These are phyloP conservation scores for Rhinatrema bivittatum DNA, from an alignment of 2,797 vertebrate genomes.

Conservation along the genomic window DNA sequence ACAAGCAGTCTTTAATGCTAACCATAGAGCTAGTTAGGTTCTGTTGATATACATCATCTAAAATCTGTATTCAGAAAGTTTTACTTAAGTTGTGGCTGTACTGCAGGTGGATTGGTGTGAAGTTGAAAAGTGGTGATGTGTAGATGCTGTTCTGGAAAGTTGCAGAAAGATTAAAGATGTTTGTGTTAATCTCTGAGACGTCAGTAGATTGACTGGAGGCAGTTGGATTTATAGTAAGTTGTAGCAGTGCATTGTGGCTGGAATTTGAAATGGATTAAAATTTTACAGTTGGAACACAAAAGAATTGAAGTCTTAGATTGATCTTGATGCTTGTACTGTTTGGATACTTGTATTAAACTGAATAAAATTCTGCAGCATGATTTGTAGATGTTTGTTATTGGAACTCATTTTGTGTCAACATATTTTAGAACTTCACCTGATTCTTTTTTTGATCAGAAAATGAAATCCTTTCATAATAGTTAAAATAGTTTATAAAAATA, in stretches of 20 bases:
- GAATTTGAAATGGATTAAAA: neutral
- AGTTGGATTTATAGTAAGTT: too few relatives aligned
- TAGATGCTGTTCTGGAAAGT: rapidly evolving
- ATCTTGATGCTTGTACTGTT: neutral
- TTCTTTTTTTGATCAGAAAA: too few relatives aligned
- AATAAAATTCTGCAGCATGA: constrained; percentile 45
- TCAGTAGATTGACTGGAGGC: too few relatives aligned
- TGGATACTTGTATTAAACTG: constrained; percentile 7
- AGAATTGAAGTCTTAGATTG: neutral
- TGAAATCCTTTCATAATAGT: too few relatives aligned
- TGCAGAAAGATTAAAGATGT: neutral
- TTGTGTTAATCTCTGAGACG: too few relatives aligned
- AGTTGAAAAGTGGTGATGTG: neutral
- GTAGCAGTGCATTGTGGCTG: too few relatives aligned
- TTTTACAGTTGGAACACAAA: too few relatives aligned
- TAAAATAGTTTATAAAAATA: too few relatives aligned
- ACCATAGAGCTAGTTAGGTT: neutral
- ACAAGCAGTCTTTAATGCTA: neutral
- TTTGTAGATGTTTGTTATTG: neutral
- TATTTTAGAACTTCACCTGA: too few relatives aligned
- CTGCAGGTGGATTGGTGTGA: constrained; percentile 12
- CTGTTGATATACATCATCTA: neutral
- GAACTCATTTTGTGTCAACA: too few relatives aligned
- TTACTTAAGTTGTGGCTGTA: neutral
- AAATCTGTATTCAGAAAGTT: constrained; percentile 6